These are phyloP conservation scores for Cyrtodaria siliqua DNA, from an alignment of 2,888 invertebrate genomes.

Conservation along the genomic window DNA sequence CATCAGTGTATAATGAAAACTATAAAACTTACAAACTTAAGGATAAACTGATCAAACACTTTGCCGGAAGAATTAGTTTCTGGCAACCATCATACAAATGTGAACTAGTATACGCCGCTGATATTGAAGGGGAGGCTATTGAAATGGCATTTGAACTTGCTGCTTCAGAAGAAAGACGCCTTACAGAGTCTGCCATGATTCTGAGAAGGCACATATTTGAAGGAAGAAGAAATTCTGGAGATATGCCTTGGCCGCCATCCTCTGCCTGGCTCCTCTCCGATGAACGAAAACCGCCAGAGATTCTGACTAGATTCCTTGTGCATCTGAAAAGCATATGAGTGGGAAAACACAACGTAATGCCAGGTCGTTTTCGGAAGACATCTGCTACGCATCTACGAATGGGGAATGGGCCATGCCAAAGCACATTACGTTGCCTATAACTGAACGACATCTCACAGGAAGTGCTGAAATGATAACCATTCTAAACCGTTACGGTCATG, in stretches of 20 bases:
- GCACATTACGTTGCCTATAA: slow-evolving; percentile 45
- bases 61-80: slow-evolving; percentile 30
- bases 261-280: not conserved
- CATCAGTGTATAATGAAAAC: slow-evolving; percentile 28
- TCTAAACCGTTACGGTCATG: slow-evolving; percentile 49
- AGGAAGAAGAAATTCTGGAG: not conserved
- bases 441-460: slow-evolving; percentile 52
- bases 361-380: slow-evolving; percentile 31
- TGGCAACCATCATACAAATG: slow-evolving; percentile 35
- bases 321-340: not conserved
- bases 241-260: slow-evolving; percentile 30
- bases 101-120: slow-evolving; percentile 39
- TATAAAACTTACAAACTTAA: slow-evolving; percentile 57
- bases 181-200: slow-evolving; percentile 43
- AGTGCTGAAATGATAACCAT: slow-evolving; percentile 54
- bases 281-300: not conserved
- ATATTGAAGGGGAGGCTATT: slow-evolving; percentile 40
- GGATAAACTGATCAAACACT: slow-evolving; percentile 32
- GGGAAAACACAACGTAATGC: slow-evolving; percentile 18
- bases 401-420: slow-evolving; percentile 53
- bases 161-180: slow-evolving; percentile 33
- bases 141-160: slow-evolving; percentile 56
- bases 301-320: not conserved
- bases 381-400: slow-evolving; percentile 41
- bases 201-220: slow-evolving; percentile 28